A percentile compares a stretch with the other conserved stretches of the same genome.
Evolutionary conservation across 2,113 vertebrate genomes (phyloP).

Genomic region (Phoxinus phoxinus): DNA sequence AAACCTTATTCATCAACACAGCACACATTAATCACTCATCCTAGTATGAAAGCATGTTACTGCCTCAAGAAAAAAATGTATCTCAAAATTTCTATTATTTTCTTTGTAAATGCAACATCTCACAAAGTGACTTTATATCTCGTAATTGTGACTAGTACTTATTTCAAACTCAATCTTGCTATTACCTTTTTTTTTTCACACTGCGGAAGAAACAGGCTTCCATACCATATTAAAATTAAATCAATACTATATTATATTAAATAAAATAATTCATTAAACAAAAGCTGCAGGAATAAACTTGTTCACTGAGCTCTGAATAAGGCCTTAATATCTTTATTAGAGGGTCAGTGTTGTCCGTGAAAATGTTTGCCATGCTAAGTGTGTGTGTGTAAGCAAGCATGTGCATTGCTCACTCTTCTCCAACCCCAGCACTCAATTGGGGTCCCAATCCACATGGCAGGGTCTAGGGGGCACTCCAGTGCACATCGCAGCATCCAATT

Average conservation of each 20-base stretch:
- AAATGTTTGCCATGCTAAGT: neutral
- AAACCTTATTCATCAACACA: neutral
- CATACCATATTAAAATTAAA: neutral
- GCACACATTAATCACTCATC: neutral
- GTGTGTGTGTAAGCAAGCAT: conserved; percentile 30
- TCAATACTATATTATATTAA: neutral
- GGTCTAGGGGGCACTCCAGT: conserved; percentile 21
- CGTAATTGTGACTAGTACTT: neutral
- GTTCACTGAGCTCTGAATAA: neutral
- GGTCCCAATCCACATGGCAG: conserved; percentile 57
- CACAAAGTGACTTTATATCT: neutral
- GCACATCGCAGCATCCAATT: conserved; percentile 68
- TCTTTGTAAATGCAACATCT: neutral
- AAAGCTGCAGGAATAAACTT: too few species aligned
- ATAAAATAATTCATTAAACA: neutral
- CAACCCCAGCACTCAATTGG: conserved; percentile 61
- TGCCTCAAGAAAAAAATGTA: neutral
- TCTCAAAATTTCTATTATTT: neutral
- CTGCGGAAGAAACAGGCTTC: neutral
- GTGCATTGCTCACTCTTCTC: conserved; percentile 49
- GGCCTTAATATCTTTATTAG: neutral
- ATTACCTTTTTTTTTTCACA: neutral
- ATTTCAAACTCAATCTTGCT: neutral
- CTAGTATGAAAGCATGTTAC: neutral
- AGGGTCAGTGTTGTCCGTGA: neutral